Evolutionary conservation across 1,140 invertebrate genomes (phyloP), one percentile per base, ranked within the genome.

Genomic region (Drosophila littoralis): DNA sequence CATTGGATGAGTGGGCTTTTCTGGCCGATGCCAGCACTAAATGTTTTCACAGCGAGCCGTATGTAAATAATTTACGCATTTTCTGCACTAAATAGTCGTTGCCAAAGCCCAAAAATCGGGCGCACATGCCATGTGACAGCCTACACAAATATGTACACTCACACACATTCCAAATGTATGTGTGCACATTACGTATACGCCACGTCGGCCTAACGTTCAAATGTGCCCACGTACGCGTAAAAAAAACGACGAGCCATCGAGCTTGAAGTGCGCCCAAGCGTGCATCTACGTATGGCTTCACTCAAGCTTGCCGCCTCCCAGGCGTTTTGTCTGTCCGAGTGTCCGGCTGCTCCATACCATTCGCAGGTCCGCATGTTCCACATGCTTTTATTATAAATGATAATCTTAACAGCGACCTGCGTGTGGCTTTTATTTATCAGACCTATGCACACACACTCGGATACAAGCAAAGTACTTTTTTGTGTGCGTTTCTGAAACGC

Each of bases 41-140:
- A 81, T 73, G 81, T 61, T 75, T 75, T 68, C 68, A 68, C 73
- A 55, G 51, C 33, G 28, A 42, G 59, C 48, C 51, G 52, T 69
- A 66, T 67, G 65, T 86, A 73, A 88, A 86, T 89, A 77, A 89
- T 88, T 88, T 77, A 80, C 69, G 63, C 72, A 89, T 89, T 88
- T 89, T 80, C 69, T 81, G 84, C 69, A 80, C 84, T 83, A 80
- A 88, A 89, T 89, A 83, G 79, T 72, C 69, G 83, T 71, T 79
- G 80, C 77, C 79, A 86, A 82, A 76, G 43, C 50, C 54, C 13
- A 36, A 48, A 48, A 55, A 33, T 51, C 52, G 15, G 43, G 57
- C 45, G 42, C 66, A 57, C 57, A 69, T 64, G 48, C 38, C 72
- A 42, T 28, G 42, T 45, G 55, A 15, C 58, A 45, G 52, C 42